Evolutionary conservation across 2,888 invertebrate genomes (phyloP), one percentile per base, ranked within the genome.

Genomic region (Chrysopilus asiliformis): DNA sequence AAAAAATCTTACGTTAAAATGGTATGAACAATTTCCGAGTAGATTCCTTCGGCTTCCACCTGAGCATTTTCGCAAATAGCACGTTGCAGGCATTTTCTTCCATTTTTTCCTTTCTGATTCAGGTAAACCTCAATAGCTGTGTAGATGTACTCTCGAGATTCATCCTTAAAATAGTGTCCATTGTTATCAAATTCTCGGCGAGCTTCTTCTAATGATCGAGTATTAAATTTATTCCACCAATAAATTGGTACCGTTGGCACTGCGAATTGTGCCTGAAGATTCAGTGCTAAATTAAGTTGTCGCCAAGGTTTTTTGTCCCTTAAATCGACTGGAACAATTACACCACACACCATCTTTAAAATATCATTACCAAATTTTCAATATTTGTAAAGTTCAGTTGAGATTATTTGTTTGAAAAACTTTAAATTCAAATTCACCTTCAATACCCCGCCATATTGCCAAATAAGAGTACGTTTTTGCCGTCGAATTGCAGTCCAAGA

Each of bases 251-350:
- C 39, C 1, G 49, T 43, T 9, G 60, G 57, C 31, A 60, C 30
- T 1, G 49, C 36, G 29, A 56, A 58, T n/a, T 45, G 49, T 4
- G 55, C 52, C 39, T 58, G 58, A 1, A 60, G 29, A 18, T 34
- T 47, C 26, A 43, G 50, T 3, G 47, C 50, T 31, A 47, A 47
- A 4, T 54, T 47, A 3, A 58, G 4, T 16, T 53, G 50, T 34
- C 60, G 53, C 52, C 53, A 60, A 13, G 47, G 43, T 2, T 56
- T 42, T 2, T 48, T 50, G 46, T 60, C 58, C 17, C 40, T 47
- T 5, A 60, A 40, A 9, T 47, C 38, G 2, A 58, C 37, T 2
- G 47, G 49, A 44, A 55, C 47, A 2, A 52, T 47, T 3, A 52
- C 51, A 2, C 57, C 52, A 7, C 53, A 42, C 16, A 43, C 42